A percentile compares a stretch with the other conserved stretches of the same genome.
Conservation (phyloP, 2,797 vertebrate genomes). For the Buceros bicornis region DNA sequence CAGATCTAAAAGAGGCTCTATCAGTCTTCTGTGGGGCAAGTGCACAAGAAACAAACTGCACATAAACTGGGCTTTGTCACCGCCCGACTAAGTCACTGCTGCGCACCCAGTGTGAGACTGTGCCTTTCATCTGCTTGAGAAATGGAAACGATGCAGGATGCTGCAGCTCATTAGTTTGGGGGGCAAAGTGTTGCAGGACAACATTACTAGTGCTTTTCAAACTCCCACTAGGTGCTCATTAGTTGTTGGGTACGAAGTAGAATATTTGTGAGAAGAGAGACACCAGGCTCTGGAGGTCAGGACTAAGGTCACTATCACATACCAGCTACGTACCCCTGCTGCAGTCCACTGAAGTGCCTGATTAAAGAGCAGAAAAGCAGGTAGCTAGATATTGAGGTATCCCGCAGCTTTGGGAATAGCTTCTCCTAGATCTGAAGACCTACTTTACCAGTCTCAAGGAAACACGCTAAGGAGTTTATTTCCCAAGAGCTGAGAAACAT, state of each 20-base stretch:
- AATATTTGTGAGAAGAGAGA: neutral
- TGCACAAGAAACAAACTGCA: neutral
- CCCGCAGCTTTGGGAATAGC: neutral
- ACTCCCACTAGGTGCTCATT: slow-evolving; percentile 19
- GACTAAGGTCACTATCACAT: neutral
- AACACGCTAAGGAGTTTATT: neutral
- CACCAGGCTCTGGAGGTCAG: neutral
- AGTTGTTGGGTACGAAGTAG: neutral
- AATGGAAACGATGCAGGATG: slow-evolving; percentile 7
- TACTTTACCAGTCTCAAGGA: neutral
- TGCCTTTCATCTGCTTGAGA: neutral
- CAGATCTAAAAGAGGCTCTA: neutral
- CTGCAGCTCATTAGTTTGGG: slow-evolving; percentile 15
- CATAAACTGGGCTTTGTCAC: neutral
- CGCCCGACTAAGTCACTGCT: neutral
- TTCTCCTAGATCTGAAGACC: neutral
- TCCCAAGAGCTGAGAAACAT: neutral
- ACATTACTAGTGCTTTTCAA: neutral
- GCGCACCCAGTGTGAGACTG: neutral
- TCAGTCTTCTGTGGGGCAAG: neutral
- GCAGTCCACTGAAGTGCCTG: neutral
- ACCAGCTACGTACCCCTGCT: neutral
- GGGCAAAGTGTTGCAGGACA: neutral
- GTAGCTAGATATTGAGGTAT: neutral
- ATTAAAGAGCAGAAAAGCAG: slow-evolving; percentile 25